phyloP scores from a whole-genome alignment of 2,797 vertebrate genomes.

The Danio tinwini region DNA sequence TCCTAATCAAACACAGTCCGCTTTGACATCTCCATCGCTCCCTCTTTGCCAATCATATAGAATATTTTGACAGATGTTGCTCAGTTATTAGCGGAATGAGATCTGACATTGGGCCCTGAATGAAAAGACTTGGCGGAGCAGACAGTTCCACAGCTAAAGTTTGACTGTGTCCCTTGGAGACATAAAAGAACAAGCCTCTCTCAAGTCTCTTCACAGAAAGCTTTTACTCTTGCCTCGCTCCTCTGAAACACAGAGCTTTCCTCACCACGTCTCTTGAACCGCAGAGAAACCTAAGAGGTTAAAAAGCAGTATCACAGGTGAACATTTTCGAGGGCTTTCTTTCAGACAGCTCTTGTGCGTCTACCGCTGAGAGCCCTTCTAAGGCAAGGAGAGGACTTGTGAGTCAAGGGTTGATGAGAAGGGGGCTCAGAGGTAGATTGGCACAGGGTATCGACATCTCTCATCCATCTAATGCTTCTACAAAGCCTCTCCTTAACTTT shows the following conservation, averaged over 20 bases:
- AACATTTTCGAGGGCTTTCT: conserved; percentile 51
- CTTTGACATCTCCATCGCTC: not conserved
- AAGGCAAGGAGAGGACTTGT: conserved; percentile 45
- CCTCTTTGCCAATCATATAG: not conserved
- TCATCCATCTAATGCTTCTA: conserved; percentile 46
- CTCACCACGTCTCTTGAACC: conserved; percentile 40
- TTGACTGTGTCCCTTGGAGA: conserved; percentile 25
- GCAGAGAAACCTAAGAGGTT: conserved; percentile 46
- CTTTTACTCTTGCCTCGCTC: conserved; percentile 22
- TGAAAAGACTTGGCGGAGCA: conserved; percentile 14
- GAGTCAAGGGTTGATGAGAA: conserved; percentile 49
- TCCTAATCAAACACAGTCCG: not conserved
- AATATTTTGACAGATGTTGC: conserved; percentile 22
- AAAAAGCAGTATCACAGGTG: conserved; percentile 52
- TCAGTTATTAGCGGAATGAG: conserved; percentile 28
- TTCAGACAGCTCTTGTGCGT: conserved; percentile 51
- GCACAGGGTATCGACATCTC: conserved; percentile 29
- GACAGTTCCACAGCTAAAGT: conserved; percentile 20
- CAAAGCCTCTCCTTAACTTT: conserved; percentile 35
- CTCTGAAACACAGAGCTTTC: conserved; percentile 36
- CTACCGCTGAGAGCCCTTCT: conserved; percentile 49
- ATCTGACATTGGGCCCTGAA: not conserved
- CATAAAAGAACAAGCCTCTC: conserved; percentile 40
- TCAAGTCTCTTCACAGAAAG: conserved; percentile 42
- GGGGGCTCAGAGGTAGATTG: conserved; percentile 29